These are phyloP conservation scores for Melieria crassipennis DNA, from an alignment of 2,888 invertebrate species.

Conservation along the genomic window DNA sequence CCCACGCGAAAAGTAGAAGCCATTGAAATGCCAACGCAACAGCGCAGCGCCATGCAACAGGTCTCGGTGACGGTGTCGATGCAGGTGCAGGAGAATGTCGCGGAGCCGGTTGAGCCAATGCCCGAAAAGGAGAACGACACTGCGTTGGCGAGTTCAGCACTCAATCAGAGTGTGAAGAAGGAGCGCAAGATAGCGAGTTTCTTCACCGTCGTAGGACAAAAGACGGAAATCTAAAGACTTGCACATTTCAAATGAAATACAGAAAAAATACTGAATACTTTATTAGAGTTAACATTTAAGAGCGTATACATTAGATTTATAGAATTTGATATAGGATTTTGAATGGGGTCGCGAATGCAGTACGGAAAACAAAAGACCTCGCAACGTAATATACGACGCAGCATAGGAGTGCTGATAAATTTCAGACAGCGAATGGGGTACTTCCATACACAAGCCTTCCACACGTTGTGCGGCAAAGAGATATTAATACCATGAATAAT, in stretches of 20 bases:
- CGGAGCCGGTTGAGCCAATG: constrained; percentile 19
- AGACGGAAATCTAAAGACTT: constrained; percentile 57
- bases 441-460: too few species aligned
- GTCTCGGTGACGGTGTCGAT: constrained; percentile 58
- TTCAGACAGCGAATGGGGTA: too few species aligned
- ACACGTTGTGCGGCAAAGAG: too few species aligned
- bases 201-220: constrained; percentile 59
- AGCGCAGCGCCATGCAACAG: constrained; percentile 40
- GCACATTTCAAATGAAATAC: constrained; percentile 23
- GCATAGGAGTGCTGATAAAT: too few species aligned
- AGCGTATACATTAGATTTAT: neutral
- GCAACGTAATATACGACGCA: too few species aligned
- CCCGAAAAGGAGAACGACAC: constrained; percentile 43
- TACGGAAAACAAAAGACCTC: too few species aligned
- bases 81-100: constrained; percentile 49
- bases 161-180: constrained; percentile 35
- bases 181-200: constrained; percentile 59
- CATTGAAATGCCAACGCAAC: neutral
- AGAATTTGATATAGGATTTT: too few species aligned
- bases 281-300: constrained; percentile 10
- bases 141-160: constrained; percentile 14
- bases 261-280: constrained; percentile 18
- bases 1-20: constrained; percentile 9
- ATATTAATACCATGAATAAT: too few species aligned
- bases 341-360: too few species aligned